Evolutionary conservation across 2,797 vertebrate genomes (phyloP), one percentile per base, ranked within the genome.

Genomic region (Bufotes viridis): DNA sequence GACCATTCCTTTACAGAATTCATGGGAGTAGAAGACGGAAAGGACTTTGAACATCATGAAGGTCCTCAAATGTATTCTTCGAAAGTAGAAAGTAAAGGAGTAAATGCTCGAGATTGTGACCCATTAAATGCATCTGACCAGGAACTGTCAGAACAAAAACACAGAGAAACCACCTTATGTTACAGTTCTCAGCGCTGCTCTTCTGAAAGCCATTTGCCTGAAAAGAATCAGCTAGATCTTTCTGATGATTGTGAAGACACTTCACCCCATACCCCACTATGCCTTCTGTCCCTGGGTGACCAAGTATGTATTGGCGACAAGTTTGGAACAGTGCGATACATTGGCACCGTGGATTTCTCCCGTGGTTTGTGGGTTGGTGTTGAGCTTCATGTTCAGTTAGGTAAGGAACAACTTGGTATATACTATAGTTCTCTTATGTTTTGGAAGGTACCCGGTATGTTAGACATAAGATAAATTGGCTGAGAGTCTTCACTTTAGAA

Each of bases 1-100:
- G 95, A 96, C 76, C 94, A 95, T 76, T 94, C 95, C 91, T 99
- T 99, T 90, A 98, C 97, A 0, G 98, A 99, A 92, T 99, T 99
- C 91, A 98, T 99, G 96, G 96, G 98, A 0, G 98, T 94, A 0
- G 97, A 97, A 6, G 97, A 98, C 15, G 96, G 95, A 7, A 94
- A 93, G 65, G 96, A 96, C 85, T 94, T 97, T 58, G 93, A 95
- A 58, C 93, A 93, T 55, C 93, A 95, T 10, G 0, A 92, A 79
- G 92, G 93, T 82, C 90, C 11, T 0, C 93, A 92, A 22, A 93
- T 90, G 0, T 90, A 90, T 89, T 90, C 79, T 63, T 92, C 90
- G 90, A 92, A 91, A 0, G 69, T 87, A 15, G 84, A 61, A 74
- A 93, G 84, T 80, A 87, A 85, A 61, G 87, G 78, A 26, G 80